Base-by-base conservation (phyloP, 2,113 vertebrate genomes). In the Aegithalos caudatus region DNA sequence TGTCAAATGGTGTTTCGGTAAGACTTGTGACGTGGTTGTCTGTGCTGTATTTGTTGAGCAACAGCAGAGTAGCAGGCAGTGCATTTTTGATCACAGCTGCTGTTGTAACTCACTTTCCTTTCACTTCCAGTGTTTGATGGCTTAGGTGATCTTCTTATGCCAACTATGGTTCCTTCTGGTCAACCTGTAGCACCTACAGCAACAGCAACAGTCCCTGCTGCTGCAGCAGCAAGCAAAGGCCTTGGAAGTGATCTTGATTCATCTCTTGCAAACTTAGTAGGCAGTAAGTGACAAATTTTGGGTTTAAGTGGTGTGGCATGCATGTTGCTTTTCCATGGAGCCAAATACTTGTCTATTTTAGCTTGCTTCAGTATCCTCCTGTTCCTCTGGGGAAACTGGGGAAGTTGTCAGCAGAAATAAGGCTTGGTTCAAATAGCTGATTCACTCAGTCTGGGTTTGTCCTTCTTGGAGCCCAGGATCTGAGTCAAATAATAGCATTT, bases 141-240 rank as follows among this genome's bases (percentile, higher is more conserved):
- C 95, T 98, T 99, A 99, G 99, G 99, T 80, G 99, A 99, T 96
- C 98, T 99, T 97, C 98, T 99, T 94, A 99, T 99, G 98, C 99
- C 99, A 45, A 98, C 99, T 14, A 97, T 99, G 98, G 99, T 98
- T 42, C 99, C 99, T 69, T 96, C 99, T 90, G 99, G 99, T 92
- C 99, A 99, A 33, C 98, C 99, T 82, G 95, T 96, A 83, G 88
- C 97, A 90, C 92, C 98, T 73, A 88, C 98, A 38, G 77, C 97
- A 56, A 50, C 97, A 80, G 92, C 97, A 72, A 74, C 97, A 69
- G 93, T 97, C 73, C 58, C 98, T 37, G 97, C 98, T 37, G 97
- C 98, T 18, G 94, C 97, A 88, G 98, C 98, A 44, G 97, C 98
- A 35, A 97, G 97, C 93, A 99, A 99, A 98, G 97, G 98, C 60